phyloP scores from a whole-genome alignment of 2,888 invertebrate genomes.

The Cantharis rufa region DNA sequence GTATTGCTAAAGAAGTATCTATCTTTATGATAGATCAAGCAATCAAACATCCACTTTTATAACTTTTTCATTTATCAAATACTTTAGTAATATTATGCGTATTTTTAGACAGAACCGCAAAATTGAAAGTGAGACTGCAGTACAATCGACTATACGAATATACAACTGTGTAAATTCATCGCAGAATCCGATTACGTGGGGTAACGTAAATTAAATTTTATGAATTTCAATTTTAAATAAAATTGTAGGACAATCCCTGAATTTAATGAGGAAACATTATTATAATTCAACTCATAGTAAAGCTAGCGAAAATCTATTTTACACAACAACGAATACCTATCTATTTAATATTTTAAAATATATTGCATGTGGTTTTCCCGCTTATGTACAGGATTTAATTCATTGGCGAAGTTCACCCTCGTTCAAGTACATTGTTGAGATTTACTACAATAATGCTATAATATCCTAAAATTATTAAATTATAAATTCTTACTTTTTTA shows the following conservation, averaged over 20 bases:
- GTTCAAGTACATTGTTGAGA: not conserved
- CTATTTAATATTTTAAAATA: not conserved
- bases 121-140: not conserved
- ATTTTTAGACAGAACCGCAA: no score
- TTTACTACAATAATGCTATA: no score
- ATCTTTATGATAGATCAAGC: no score
- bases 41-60: no score
- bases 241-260: not conserved
- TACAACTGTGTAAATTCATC: slow-evolving; percentile 25
- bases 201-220: slow-evolving; percentile 8
- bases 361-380: slow-evolving; percentile 57
- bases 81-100: no score
- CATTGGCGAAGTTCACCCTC: not conserved
- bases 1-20: no score
- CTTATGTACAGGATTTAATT: slow-evolving; percentile 52
- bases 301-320: not conserved
- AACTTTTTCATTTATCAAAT: no score
- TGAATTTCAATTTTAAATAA: not conserved
- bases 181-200: slow-evolving; percentile 36
- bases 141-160: slow-evolving; percentile 5
- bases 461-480: no score
- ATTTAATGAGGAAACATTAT: not conserved
- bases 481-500: not conserved
- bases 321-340: not conserved
- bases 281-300: not conserved